Evolutionary conservation across 2,797 vertebrate species (phyloP).

Genomic region (Apodemus agrarius): DNA sequence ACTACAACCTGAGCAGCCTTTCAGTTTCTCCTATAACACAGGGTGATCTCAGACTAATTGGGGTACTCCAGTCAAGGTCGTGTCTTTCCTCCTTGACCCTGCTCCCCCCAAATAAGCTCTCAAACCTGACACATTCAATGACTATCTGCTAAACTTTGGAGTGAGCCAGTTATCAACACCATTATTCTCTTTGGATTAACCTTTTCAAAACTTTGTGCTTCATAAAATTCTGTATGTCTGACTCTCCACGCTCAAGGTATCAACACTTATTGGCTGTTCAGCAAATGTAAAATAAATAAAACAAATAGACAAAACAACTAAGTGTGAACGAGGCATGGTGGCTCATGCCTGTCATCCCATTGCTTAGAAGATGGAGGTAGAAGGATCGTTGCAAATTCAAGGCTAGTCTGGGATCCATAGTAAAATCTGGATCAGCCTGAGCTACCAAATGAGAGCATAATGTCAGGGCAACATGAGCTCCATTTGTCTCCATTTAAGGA

Average conservation of each 20-base stretch:
- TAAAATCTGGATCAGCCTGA: not conserved
- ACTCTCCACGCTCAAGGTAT: not conserved
- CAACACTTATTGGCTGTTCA: not conserved
- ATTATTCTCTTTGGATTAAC: not conserved
- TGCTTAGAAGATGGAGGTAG: not conserved
- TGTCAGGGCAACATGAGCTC: no score
- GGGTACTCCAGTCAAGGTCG: not conserved
- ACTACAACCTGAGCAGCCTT: not conserved
- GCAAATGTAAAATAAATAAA: not conserved
- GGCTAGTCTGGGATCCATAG: not conserved
- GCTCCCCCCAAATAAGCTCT: not conserved
- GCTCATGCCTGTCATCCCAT: not conserved
- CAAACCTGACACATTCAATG: not conserved
- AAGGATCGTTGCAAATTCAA: not conserved
- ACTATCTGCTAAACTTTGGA: constrained; percentile 13
- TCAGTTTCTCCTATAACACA: not conserved
- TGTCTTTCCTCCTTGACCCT: not conserved
- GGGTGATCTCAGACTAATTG: not conserved
- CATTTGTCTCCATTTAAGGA: no score
- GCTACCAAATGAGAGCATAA: not conserved
- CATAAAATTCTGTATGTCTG: not conserved
- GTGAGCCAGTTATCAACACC: not conserved
- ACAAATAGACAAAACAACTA: not conserved
- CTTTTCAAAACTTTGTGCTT: constrained; percentile 8
- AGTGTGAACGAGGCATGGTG: no score